A percentile compares a stretch with the other conserved stretches of the same genome.
phyloP scores from a whole-genome alignment of 2,797 vertebrate species.

The Enteromius paludinosus region DNA sequence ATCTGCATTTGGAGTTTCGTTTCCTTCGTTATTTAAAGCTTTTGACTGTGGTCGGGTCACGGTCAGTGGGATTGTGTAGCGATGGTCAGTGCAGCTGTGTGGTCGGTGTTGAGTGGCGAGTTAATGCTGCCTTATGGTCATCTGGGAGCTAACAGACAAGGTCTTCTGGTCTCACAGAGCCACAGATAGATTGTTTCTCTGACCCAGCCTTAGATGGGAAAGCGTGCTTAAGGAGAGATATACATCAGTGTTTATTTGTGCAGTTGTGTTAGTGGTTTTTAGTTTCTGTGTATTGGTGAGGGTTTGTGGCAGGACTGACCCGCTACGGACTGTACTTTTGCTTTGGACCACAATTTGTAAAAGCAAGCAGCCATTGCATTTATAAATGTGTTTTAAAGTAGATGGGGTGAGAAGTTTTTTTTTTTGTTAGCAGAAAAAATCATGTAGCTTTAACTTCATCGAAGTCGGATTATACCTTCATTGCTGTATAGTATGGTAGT shows the following conservation, averaged over 20 bases:
- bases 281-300: background rate
- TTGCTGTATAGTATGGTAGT: too few relatives aligned
- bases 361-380: background rate
- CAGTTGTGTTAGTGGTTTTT: constrained; percentile 12
- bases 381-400: background rate
- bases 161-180: constrained; percentile 7
- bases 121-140: background rate
- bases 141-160: constrained; percentile 1
- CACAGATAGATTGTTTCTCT: constrained; percentile 1
- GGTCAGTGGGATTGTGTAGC: background rate
- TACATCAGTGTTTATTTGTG: constrained; percentile 37
- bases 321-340: background rate
- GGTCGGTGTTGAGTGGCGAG: background rate
- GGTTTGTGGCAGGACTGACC: background rate
- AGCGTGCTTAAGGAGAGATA: background rate
- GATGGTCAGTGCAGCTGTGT: constrained; percentile 2
- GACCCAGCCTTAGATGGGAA: background rate
- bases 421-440: background rate
- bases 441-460: background rate
- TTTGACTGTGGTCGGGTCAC: background rate
- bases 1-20: background rate
- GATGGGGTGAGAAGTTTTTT: background rate
- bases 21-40: background rate
- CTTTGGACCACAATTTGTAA: background rate
- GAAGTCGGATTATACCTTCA: background rate